Conservation (phyloP, 2,113 vertebrate species). For the Ellobius talpinus region DNA sequence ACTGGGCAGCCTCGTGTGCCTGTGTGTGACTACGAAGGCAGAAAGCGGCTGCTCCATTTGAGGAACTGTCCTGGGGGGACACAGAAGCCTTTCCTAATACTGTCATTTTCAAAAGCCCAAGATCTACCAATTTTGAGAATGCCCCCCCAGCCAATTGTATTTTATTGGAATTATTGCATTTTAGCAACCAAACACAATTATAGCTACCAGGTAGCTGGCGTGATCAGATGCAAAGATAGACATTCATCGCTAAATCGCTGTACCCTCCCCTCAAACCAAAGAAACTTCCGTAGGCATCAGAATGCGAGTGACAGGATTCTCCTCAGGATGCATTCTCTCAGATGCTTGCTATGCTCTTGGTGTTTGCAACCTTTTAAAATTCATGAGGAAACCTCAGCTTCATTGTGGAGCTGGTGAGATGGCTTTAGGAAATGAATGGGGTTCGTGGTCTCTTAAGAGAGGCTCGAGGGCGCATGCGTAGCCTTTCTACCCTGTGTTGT, state of each 20-base stretch:
- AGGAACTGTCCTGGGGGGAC: constrained; percentile 69
- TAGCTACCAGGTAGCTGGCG: background rate
- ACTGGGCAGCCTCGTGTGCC: constrained; percentile 44
- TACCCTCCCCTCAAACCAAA: background rate
- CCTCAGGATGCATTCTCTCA: background rate
- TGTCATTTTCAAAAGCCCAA: background rate
- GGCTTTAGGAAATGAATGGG: background rate
- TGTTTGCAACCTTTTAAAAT: background rate
- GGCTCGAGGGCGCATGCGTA: background rate
- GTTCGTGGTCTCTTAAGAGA: background rate
- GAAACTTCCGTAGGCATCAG: background rate
- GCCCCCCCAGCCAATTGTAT: background rate
- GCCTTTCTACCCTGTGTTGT: background rate
- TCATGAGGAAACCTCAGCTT: background rate
- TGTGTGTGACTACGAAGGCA: constrained; percentile 53
- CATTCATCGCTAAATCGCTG: background rate
- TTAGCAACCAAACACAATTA: constrained; percentile 19
- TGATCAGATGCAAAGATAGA: background rate
- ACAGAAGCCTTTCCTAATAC: background rate
- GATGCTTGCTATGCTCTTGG: background rate
- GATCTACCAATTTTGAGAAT: constrained; percentile 2
- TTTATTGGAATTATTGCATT: background rate
- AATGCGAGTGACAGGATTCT: background rate
- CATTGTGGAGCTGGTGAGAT: background rate
- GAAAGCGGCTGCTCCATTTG: constrained; percentile 46